These are phyloP conservation scores for Sprattus sprattus DNA, from an alignment of 2,113 vertebrate genomes.

Conservation along the genomic window DNA sequence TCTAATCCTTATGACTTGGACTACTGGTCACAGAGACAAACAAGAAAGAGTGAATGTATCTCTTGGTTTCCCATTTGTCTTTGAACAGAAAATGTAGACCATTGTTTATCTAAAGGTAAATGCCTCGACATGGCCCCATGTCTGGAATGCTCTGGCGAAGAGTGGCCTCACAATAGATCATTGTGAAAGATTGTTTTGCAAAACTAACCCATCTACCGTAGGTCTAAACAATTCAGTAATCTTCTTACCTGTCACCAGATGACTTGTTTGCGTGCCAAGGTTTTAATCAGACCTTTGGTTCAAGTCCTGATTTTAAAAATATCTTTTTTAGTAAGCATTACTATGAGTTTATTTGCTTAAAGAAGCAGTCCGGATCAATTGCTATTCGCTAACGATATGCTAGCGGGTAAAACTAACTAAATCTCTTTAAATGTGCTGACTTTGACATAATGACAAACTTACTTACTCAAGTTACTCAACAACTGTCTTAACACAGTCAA, in stretches of 20 bases:
- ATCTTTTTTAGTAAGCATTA: neutral
- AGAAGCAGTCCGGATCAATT: too few relatives aligned
- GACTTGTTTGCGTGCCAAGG: slow-evolving; percentile 44
- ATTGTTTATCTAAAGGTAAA: slow-evolving; percentile 32
- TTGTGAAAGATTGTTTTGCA: slow-evolving; percentile 52
- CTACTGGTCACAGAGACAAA: neutral
- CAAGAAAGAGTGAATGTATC: neutral
- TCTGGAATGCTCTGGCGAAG: slow-evolving; percentile 49
- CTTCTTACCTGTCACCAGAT: slow-evolving; percentile 60
- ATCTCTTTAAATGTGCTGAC: too few relatives aligned
- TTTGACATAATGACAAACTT: too few relatives aligned
- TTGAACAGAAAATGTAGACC: slow-evolving; percentile 2
- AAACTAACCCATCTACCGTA: slow-evolving; percentile 54
- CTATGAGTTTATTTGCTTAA: slow-evolving; percentile 1
- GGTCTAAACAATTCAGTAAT: slow-evolving; percentile 57
- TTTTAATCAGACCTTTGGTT: slow-evolving; percentile 50
- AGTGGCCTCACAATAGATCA: slow-evolving; percentile 53
- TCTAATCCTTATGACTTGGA: neutral
- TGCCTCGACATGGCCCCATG: slow-evolving; percentile 40
- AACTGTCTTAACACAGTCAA: too few relatives aligned
- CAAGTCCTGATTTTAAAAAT: slow-evolving; percentile 25
- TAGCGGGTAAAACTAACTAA: too few relatives aligned
- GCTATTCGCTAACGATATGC: too few relatives aligned
- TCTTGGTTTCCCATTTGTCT: slow-evolving; percentile 1
- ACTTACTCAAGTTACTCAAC: too few relatives aligned